These are phyloP conservation scores for Atta cephalotes DNA, from an alignment of 1,140 invertebrate genomes.

Conservation along the genomic window DNA sequence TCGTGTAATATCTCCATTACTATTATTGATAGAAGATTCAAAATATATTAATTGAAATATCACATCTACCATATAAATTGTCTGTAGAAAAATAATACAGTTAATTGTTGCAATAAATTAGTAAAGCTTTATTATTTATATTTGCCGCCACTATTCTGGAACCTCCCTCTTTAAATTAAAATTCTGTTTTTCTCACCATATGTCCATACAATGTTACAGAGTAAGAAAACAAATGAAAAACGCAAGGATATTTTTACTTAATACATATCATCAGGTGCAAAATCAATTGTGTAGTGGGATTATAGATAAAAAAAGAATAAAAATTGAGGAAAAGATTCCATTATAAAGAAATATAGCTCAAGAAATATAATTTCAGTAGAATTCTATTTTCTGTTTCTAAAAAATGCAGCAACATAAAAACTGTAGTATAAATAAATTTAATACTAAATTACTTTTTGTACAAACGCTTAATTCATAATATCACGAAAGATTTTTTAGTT, in stretches of 20 bases:
- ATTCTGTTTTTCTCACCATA: not conserved
- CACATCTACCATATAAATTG: not conserved
- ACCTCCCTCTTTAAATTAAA: not conserved
- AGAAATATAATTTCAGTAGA: not conserved
- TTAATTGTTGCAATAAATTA: not conserved
- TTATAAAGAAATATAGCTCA: not conserved
- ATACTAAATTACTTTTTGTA: constrained; percentile 10
- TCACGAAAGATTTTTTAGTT: not conserved
- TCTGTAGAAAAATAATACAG: not conserved
- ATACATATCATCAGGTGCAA: not conserved
- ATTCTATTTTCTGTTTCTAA: not conserved
- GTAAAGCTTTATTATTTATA: not conserved
- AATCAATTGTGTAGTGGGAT: not conserved
- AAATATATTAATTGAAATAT: constrained; percentile 2
- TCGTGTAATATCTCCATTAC: not conserved
- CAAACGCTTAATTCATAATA: constrained; percentile 1
- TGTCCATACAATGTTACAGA: too few species aligned
- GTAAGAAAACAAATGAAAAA: not conserved
- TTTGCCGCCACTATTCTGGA: not conserved
- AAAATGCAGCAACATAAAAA: constrained; percentile 14
- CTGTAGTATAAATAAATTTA: not conserved
- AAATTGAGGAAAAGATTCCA: not conserved
- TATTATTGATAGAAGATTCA: not conserved
- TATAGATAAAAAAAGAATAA: not conserved
- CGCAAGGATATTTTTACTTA: not conserved